Evolutionary conservation across 2,113 vertebrate species (phyloP), one percentile per base, ranked within the genome.

Genomic region (Phalacrocorax aristotelis): DNA sequence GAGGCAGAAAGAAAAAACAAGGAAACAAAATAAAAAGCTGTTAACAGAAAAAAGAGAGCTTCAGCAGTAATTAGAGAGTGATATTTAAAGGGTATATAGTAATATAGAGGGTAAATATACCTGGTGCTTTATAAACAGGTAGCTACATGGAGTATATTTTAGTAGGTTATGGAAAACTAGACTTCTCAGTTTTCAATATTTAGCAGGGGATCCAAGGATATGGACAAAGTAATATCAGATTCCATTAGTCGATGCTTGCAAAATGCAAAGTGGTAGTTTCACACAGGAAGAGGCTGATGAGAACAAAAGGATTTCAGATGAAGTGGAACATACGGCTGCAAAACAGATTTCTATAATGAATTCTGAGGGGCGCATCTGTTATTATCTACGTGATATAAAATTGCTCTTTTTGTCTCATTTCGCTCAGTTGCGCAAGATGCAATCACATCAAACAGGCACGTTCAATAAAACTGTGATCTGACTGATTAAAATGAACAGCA

Each of bases 291-390:
- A 91, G 54, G 74, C 81, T 97, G 97, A 97, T 98, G 97, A 97
- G 96, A 97, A 96, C 95, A 97, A 96, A 97, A 97, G 93, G 90
- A 95, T 97, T 97, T 97, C 94, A 96, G 95, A 95, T 97, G 96
- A 97, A 97, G 88, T 96, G 94, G 94, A 97, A 97, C 93, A 95
- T 90, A 96, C 74, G 94, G 85, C 94, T 91, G 48, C 72, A 97
- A 97, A 97, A 94, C 95, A 97, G 96, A 90, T 96, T 98, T 97
- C 91, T 91, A 92, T 96, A 97, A 98, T 97, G 97, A 91, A 92
- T 97, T 97, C 79, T 14, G 95, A 97, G 93, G 79, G 93, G 91
- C 15, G 58, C 94, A 96, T 97, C 97, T 97, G 97, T 96, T 98
- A 97, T 97, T 95, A 97, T 97, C 97, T 96, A 91, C 69, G 80